Percentiles rank a stretch among this genome's conserved stretches.
These are phyloP conservation scores for Dryobotodes eremita DNA, from an alignment of 2,888 invertebrate species.

Conservation along the genomic window DNA sequence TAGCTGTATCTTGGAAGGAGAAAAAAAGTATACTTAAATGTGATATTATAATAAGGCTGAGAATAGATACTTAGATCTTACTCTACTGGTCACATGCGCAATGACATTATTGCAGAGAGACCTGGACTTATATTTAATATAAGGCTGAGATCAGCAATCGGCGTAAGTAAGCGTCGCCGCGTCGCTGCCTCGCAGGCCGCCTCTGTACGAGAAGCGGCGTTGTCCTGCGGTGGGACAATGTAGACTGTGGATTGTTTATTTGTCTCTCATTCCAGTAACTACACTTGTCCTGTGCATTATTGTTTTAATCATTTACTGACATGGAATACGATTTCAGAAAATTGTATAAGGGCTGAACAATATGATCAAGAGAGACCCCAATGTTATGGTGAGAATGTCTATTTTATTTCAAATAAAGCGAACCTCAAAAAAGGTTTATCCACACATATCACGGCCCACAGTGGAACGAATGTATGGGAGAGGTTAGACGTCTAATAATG, in stretches of 20 bases:
- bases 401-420: neutral
- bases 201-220: no score
- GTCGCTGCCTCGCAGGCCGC: no score
- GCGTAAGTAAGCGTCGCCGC: no score
- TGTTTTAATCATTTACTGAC: neutral
- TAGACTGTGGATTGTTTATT: neutral
- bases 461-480: no score
- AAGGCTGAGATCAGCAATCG: no score
- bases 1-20: neutral
- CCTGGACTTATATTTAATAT: no score
- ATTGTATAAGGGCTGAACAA: neutral
- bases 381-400: neutral
- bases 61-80: neutral
- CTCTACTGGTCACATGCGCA: neutral
- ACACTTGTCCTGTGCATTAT: neutral
- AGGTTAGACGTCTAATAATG: no score
- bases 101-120: neutral
- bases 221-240: no score
- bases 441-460: no score
- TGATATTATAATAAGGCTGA: neutral
- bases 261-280: no score
- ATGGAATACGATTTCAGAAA: neutral
- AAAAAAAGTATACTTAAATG: neutral
- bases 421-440: neutral
- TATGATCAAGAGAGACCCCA: no score